Percentiles rank a stretch among this genome's conserved stretches.
Evolutionary conservation across 1,140 invertebrate genomes (phyloP).

Genomic region (Aphis gossypii): DNA sequence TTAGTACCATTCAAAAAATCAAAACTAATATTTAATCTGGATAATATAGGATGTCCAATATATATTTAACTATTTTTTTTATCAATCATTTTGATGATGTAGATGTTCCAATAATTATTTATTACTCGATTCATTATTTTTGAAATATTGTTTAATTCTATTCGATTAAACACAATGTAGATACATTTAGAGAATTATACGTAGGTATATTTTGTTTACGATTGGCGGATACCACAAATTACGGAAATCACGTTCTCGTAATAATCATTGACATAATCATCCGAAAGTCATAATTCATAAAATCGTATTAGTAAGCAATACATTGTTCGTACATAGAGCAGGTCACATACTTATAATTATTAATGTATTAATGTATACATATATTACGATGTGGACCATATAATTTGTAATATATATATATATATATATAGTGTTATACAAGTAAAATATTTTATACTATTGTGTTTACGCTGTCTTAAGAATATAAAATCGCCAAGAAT

Average conservation of each 20-base stretch:
- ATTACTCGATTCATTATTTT: neutral
- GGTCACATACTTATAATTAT: neutral
- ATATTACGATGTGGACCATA: neutral
- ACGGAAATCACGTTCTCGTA: neutral
- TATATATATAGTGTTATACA: neutral
- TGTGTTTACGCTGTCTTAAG: neutral
- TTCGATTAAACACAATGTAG: neutral
- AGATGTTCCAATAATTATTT: neutral
- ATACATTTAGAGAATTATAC: neutral
- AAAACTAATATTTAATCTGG: neutral
- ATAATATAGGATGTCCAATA: neutral
- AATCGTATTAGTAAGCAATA: neutral
- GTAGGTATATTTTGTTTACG: neutral
- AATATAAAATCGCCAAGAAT: neutral
- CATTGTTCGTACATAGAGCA: neutral
- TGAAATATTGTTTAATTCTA: neutral
- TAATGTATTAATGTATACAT: neutral
- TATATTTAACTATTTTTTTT: neutral
- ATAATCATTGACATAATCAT: neutral
- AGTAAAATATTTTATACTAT: neutral
- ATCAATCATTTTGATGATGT: neutral
- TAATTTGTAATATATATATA: neutral
- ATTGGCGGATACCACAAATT: slow-evolving; percentile 2
- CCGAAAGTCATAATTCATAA: neutral
- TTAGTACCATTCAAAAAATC: neutral